A percentile compares a stretch with the other conserved stretches of the same genome.
Conservation (phyloP, 1,140 invertebrate species). For the Hyles vespertilio region DNA sequence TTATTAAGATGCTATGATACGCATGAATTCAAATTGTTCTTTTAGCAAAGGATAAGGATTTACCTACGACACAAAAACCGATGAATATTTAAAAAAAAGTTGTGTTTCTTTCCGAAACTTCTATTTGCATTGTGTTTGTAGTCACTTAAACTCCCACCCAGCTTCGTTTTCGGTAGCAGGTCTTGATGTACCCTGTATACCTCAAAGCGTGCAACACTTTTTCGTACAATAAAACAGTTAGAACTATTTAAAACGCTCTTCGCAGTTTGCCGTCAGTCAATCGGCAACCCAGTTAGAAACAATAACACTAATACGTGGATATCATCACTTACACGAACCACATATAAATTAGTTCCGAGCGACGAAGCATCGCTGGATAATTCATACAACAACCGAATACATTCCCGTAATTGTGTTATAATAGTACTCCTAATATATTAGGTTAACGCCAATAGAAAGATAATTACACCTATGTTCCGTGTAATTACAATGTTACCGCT, state of each 20-base stretch:
- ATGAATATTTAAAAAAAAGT: no score
- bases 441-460: slow-evolving; percentile 47
- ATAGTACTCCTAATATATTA: slow-evolving; percentile 46
- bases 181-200: no score
- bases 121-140: no score
- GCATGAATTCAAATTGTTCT: no score
- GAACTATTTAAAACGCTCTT: background rate
- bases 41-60: no score
- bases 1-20: no score
- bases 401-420: slow-evolving; percentile 61
- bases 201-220: no score
- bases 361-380: slow-evolving; percentile 18
- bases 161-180: no score
- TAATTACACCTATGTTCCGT: slow-evolving; percentile 40
- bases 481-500: slow-evolving; percentile 24
- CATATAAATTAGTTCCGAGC: slow-evolving; percentile 44
- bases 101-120: no score
- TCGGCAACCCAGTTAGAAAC: slow-evolving; percentile 1
- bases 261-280: slow-evolving; percentile 1
- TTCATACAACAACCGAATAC: slow-evolving; percentile 38
- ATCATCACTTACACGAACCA: slow-evolving; percentile 16
- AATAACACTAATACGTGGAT: slow-evolving; percentile 8
- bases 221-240: background rate
- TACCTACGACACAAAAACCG: no score
- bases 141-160: no score